phyloP scores from a whole-genome alignment of 2,113 vertebrate species.

The Thunnus maccoyii region DNA sequence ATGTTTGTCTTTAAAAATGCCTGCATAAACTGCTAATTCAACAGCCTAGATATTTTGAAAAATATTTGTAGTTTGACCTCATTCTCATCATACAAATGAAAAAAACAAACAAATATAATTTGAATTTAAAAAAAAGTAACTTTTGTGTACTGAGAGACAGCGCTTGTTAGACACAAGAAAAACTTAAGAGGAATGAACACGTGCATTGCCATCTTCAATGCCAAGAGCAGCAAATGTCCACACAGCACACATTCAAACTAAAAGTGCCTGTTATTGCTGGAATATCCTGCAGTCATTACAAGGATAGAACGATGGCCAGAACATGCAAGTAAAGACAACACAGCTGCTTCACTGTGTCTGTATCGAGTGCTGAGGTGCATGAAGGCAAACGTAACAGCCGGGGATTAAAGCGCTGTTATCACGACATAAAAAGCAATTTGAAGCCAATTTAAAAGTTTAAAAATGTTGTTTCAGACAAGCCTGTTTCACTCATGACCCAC shows the following conservation, averaged over 20 bases:
- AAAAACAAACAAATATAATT: no score
- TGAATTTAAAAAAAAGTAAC: no score
- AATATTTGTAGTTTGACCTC: no score
- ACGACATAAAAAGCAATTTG: not conserved
- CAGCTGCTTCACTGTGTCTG: constrained; percentile 28
- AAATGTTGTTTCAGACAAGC: not conserved
- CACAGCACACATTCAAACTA: constrained; percentile 23
- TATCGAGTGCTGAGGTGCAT: not conserved
- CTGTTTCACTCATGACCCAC: not conserved
- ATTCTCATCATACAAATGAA: no score
- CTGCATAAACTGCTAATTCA: no score
- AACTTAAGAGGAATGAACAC: not conserved
- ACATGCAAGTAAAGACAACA: constrained; percentile 24
- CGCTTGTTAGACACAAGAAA: not conserved
- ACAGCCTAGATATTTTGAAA: no score
- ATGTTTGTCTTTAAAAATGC: no score
- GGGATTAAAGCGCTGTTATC: not conserved
- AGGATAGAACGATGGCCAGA: constrained; percentile 2
- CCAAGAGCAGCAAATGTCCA: constrained; percentile 4
- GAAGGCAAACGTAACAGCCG: not conserved
- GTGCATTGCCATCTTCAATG: not conserved
- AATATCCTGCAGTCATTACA: constrained; percentile 19
- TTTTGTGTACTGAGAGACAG: no score
- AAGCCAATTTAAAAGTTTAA: not conserved
- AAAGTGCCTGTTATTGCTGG: constrained; percentile 2